Conservation (phyloP, 2,113 vertebrate genomes). For the Mungos mungo region DNA sequence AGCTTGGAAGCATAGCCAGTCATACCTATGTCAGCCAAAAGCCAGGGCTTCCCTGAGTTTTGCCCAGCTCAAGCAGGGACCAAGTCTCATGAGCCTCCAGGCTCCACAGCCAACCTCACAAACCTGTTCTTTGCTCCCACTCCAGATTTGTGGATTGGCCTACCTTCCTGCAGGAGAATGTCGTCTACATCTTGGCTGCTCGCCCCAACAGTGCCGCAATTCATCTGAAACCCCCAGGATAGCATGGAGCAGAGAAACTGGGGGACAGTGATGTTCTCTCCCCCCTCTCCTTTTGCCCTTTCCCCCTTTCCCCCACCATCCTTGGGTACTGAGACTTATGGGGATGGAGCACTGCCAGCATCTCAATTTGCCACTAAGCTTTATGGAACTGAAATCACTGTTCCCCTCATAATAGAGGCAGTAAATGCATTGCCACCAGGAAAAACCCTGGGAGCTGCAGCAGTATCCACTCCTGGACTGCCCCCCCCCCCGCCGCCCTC, state of each 20-base stretch:
- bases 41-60: background rate
- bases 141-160: constrained; percentile 90
- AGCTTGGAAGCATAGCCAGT: background rate
- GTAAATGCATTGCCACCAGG: background rate
- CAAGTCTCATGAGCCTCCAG: background rate
- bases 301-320: constrained; percentile 29
- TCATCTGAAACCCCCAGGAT: constrained; percentile 93
- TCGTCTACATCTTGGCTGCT: constrained; percentile 92
- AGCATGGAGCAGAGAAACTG: constrained; percentile 64
- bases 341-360: constrained; percentile 25
- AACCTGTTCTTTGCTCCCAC: constrained; percentile 42
- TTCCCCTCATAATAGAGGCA: background rate
- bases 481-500: background rate
- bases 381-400: constrained; percentile 44
- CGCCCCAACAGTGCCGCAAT: constrained; percentile 94
- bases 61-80: background rate
- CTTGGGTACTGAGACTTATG: constrained; percentile 54
- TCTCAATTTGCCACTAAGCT: constrained; percentile 60
- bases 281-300: constrained; percentile 41
- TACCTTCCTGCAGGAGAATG: constrained; percentile 91
- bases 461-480: background rate
- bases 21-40: background rate
- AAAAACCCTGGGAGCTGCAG: constrained; percentile 32
- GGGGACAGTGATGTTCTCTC: constrained; percentile 28
- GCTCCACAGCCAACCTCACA: background rate